Evolutionary conservation across 2,113 vertebrate genomes (phyloP), one percentile per base, ranked within the genome.

Genomic region (Entosphenus tridentatus): DNA sequence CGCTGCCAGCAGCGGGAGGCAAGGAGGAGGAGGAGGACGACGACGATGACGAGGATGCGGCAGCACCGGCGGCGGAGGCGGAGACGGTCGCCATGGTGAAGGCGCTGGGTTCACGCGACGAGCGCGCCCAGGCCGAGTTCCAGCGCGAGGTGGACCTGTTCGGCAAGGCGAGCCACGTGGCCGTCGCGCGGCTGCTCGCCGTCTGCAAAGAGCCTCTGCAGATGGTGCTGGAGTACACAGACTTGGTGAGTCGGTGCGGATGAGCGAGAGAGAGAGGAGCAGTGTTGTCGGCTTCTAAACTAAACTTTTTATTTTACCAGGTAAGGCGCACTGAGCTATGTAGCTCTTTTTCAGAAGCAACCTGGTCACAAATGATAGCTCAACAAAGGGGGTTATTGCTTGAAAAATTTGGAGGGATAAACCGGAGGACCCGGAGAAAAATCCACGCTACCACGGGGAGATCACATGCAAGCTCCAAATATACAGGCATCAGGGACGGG

Each of bases 91-190:
- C 18, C 8, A 65, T 65, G 57, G 13, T 12, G 56, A 39, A 16
- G 21, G 67, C 18, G 1, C 13, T 56, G 11, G 18, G 16, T n/a
- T 17, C 80, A 0, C 81, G 85, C 68, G 92, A 95, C 0, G 89
- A 93, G 72, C 86, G 87, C 75, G 81, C 87, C 3, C 91, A 89
- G 76, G 77, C 86, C 68, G 86, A 93, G 73, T 98, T 96, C 77
- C 80, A 86, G 3, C 80, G 89, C 2, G 89, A 98, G 74, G 81
- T 86, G 0, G 89, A 96, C 73, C 96, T 98, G 93, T 98, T 98
- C 9, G 80, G 84, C 74, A 96, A 92, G 77, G 82, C 96, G 72
- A 89, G 79, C 75, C 90, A 96, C 11, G 57, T 79, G 76, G 90
- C 89, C 0, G 79, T 96, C 6, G 86, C 84, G 70, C 84, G 82